phyloP scores from a whole-genome alignment of 2,113 vertebrate genomes.

The Eclectus roratus region DNA sequence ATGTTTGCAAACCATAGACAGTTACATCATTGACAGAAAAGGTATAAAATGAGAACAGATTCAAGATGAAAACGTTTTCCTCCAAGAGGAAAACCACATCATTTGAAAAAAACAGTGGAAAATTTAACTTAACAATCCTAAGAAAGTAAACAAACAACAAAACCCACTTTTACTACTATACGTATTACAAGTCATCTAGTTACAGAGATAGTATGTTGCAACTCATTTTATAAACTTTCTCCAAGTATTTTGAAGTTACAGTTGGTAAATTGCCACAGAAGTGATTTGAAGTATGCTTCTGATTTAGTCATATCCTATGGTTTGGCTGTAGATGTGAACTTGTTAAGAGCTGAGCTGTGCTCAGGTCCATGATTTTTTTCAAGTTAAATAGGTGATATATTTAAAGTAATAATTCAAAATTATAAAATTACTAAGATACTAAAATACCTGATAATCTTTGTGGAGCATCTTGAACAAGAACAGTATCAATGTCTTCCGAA shows the following conservation, averaged over 20 bases:
- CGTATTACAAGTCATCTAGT: not conserved
- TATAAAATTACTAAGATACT: conserved; percentile 50
- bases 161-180: not conserved
- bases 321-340: not conserved
- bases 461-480: conserved; percentile 53
- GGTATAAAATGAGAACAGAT: not conserved
- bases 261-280: not conserved
- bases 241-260: not conserved
- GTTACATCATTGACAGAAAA: not conserved
- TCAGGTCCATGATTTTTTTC: not conserved
- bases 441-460: conserved; percentile 58
- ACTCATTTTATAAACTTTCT: not conserved
- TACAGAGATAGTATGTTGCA: not conserved
- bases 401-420: conserved; percentile 33
- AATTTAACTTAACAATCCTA: not conserved
- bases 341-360: not conserved
- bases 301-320: not conserved
- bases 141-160: not conserved
- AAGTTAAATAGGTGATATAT: not conserved
- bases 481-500: conserved; percentile 40
- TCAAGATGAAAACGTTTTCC: not conserved
- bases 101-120: not conserved
- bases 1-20: not conserved
- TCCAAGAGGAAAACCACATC: not conserved
- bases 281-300: not conserved